Conservation (phyloP, 2,113 vertebrate species). For the Formicarius rufipectus region DNA sequence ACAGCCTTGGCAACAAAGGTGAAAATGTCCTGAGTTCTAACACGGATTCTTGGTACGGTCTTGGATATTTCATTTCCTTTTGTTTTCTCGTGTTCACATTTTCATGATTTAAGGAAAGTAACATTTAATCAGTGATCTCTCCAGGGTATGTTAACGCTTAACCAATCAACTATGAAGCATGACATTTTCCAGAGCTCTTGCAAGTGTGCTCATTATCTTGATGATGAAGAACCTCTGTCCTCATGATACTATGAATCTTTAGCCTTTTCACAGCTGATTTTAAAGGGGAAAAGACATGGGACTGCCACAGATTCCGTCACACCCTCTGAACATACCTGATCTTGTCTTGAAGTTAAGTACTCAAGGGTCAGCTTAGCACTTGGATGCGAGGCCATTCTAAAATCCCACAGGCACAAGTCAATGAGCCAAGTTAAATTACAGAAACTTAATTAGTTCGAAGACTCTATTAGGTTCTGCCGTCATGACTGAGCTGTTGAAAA, state of each 20-base stretch:
- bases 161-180: background rate
- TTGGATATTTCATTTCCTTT: background rate
- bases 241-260: background rate
- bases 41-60: background rate
- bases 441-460: conserved; percentile 33
- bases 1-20: background rate
- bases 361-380: background rate
- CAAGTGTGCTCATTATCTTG: background rate
- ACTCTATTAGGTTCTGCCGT: background rate
- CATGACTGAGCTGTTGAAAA: background rate
- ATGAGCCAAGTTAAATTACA: conserved; percentile 42
- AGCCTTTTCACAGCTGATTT: background rate
- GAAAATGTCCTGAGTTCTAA: background rate
- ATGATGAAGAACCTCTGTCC: background rate
- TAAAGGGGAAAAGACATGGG: background rate
- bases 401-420: background rate
- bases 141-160: background rate
- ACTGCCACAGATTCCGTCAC: background rate
- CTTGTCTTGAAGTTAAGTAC: background rate
- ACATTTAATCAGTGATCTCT: background rate
- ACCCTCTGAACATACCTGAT: background rate
- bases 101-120: background rate
- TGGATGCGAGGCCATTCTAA: background rate
- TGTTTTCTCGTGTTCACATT: background rate
- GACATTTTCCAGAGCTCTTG: background rate